Base-by-base conservation (phyloP, 1,140 invertebrate genomes). In the Drosophila lacertosa region DNA sequence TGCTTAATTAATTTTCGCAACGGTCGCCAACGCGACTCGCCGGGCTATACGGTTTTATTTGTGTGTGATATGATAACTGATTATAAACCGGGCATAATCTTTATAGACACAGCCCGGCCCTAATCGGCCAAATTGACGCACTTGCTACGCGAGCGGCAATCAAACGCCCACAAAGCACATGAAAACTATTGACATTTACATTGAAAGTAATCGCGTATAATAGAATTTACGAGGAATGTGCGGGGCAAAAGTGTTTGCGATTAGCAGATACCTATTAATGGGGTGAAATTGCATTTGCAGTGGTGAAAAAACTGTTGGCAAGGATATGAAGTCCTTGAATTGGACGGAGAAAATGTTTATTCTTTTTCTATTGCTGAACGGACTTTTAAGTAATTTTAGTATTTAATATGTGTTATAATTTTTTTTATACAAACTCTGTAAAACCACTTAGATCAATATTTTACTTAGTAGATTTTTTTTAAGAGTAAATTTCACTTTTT, bases 101-200 rank as follows among this genome's bases (percentile, higher is more conserved):
- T 66, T 72, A 60, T 67, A 39, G 53, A 24, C 45, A 42, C 15
- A 29, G 6, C 9, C 15, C 18, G 20, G 20, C 45, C 35, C 35
- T 57, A 70, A 70, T 65, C 50, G 51, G 22, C 13, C 22, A 72
- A 72, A 67, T 35, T 67, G 69, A 72, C 69, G 69, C 64, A 72
- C 50, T 40, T 40, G 47, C 55, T 32, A n/a, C n/a, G 20, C 16
- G 20, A 18, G 18, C 29, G 13, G 42, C 16, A 51, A 72, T 59
- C 47, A 59, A 71, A 72, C 68, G 68, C 68, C 64, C 63, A 72
- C 69, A 67, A n/a, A 47, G 54, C 54, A 51, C 33, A 66, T 66
- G 39, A 63, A 53, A 54, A 71, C 68, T 71, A 58, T 58, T 65
- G 33, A 26, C 35, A 40, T 26, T 54, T 26, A 54, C 22, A 54